Evolutionary conservation across 2,113 vertebrate genomes (phyloP).

Genomic region (Prochilodus magdalenae): DNA sequence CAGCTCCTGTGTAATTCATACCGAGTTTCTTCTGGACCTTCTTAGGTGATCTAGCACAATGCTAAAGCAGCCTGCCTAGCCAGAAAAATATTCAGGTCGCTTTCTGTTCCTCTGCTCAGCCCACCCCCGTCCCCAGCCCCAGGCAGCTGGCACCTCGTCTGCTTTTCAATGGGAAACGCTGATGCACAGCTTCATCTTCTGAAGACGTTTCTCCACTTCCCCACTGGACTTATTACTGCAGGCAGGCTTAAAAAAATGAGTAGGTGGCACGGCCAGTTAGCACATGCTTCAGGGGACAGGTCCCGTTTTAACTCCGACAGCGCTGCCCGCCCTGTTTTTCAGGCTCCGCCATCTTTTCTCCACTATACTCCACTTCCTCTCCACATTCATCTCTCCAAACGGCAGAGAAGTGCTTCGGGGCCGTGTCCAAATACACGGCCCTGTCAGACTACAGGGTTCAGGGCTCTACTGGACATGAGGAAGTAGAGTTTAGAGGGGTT

Average conservation of each 20-base stretch:
- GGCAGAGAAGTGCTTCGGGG: neutral
- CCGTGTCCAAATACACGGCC: neutral
- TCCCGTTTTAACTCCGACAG: neutral
- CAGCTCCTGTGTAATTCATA: neutral
- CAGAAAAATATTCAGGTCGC: neutral
- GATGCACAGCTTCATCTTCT: neutral
- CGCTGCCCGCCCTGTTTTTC: neutral
- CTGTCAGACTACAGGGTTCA: neutral
- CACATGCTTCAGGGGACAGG: neutral
- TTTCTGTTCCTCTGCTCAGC: neutral
- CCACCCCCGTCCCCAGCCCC: neutral
- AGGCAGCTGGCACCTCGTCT: neutral
- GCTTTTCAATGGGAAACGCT: neutral
- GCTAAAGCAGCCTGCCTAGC: neutral
- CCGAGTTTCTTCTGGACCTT: neutral
- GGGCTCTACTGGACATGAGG: no score
- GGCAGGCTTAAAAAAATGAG: neutral
- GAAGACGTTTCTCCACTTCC: neutral
- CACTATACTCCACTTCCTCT: neutral
- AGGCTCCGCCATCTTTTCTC: neutral
- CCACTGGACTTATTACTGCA: neutral
- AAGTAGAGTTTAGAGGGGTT: no score
- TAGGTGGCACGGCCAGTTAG: neutral
- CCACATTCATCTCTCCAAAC: neutral
- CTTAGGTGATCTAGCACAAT: neutral